These are phyloP conservation scores for Pogonus chalceus DNA, from an alignment of 1,140 invertebrate species.

Conservation along the genomic window DNA sequence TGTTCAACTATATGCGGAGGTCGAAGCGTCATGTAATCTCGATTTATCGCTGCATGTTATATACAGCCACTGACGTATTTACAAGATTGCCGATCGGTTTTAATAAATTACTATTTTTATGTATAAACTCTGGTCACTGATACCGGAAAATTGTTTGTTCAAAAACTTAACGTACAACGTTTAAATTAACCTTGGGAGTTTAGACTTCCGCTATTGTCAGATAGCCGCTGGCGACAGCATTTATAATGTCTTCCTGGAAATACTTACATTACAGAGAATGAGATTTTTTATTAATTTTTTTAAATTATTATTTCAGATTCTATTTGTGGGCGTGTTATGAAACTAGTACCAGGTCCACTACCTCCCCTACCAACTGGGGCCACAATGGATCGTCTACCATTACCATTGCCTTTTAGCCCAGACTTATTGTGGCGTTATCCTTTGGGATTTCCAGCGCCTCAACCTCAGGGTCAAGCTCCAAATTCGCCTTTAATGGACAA, in stretches of 20 bases:
- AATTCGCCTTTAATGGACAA: slow-evolving; percentile 69
- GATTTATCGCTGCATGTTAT: neutral
- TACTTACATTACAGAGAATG: neutral
- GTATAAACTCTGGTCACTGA: neutral
- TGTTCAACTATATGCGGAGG: neutral
- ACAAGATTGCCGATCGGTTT: neutral
- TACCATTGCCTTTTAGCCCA: slow-evolving; percentile 58
- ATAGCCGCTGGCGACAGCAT: slow-evolving; percentile 1
- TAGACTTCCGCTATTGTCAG: slow-evolving; percentile 6
- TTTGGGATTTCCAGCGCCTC: slow-evolving; percentile 48
- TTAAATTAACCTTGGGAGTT: neutral
- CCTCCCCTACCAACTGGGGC: slow-evolving; percentile 45
- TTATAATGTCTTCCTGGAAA: slow-evolving; percentile 3
- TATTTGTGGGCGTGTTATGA: slow-evolving; percentile 36
- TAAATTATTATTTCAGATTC: neutral
- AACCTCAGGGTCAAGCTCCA: slow-evolving; percentile 47
- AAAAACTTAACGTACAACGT: neutral
- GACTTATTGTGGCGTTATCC: slow-evolving; percentile 78
- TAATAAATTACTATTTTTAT: neutral
- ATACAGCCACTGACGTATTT: neutral
- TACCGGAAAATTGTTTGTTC: neutral
- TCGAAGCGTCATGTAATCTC: neutral
- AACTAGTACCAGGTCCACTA: slow-evolving; percentile 54
- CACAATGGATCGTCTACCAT: slow-evolving; percentile 50
- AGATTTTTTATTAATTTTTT: neutral